A percentile compares a stretch with the other conserved stretches of the same genome.
Conservation (phyloP, 2,113 vertebrate species). For the Tricholaema leucomelas region DNA sequence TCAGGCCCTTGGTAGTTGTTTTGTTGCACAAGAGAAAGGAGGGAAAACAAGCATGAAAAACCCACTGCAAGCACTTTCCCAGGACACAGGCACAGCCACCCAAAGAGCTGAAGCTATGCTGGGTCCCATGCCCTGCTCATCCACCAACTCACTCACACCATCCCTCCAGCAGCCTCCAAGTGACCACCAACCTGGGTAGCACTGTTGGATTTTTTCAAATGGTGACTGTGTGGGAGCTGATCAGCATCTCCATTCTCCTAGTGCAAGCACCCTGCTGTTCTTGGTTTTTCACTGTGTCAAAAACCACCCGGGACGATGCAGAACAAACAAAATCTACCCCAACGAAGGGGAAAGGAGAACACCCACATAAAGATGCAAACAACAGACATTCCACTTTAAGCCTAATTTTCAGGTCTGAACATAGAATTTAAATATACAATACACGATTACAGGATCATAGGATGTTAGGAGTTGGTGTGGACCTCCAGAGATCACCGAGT, state of each 20-base stretch:
- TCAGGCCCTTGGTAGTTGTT: slow-evolving; percentile 1
- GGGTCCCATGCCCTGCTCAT: neutral
- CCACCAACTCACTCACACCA: neutral
- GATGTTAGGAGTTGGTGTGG: no score
- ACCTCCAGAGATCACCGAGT: no score
- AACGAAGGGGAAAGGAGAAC: neutral
- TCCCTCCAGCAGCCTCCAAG: slow-evolving; percentile 26
- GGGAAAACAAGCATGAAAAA: neutral
- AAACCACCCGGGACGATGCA: no score
- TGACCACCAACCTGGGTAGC: neutral
- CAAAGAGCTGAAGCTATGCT: neutral
- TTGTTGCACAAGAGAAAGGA: slow-evolving; percentile 41
- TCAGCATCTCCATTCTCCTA: neutral
- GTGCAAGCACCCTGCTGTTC: slow-evolving; percentile 6
- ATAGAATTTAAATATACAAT: neutral
- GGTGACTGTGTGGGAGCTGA: neutral
- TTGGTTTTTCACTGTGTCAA: no score
- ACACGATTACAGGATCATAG: neutral
- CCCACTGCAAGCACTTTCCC: neutral
- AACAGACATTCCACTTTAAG: neutral
- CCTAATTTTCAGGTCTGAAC: neutral
- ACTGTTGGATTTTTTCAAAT: neutral
- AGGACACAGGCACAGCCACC: neutral
- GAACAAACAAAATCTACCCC: slow-evolving; percentile 14
- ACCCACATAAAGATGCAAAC: neutral